Percentiles rank a stretch among this genome's conserved stretches.
Evolutionary conservation across 2,888 invertebrate genomes (phyloP).

Genomic region (Agonopterix heracliana): DNA sequence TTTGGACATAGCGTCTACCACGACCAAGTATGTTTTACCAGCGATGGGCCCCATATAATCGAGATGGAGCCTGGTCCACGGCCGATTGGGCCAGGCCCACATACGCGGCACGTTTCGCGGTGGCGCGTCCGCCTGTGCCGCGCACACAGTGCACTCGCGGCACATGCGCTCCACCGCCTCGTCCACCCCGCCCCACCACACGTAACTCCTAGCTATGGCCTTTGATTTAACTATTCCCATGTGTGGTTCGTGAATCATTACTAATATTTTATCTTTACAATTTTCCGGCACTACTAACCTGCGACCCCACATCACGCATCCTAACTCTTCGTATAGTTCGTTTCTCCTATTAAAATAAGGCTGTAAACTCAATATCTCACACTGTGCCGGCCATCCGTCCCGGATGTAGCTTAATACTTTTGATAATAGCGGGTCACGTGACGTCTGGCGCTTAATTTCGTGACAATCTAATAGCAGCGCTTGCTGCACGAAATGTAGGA

Average conservation of each 20-base stretch:
- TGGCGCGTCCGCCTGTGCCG: neutral
- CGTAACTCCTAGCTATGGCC: slow-evolving; percentile 6
- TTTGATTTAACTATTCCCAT: neutral
- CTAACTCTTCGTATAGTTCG: neutral
- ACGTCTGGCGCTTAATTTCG: too few species aligned
- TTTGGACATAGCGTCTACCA: neutral
- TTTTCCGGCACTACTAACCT: neutral
- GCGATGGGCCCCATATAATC: neutral
- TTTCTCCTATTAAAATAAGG: too few species aligned
- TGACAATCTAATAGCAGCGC: too few species aligned
- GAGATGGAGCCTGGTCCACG: neutral
- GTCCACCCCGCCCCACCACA: slow-evolving; percentile 1
- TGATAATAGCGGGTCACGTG: too few species aligned
- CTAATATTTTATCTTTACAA: neutral
- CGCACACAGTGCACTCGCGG: neutral
- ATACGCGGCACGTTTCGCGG: neutral
- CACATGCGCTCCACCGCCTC: slow-evolving; percentile 5
- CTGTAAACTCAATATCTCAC: too few species aligned
- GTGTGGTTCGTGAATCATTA: neutral
- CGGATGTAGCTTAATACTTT: too few species aligned
- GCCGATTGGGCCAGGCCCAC: neutral
- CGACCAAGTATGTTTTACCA: neutral
- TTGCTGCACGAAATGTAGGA: too few species aligned
- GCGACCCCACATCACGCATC: neutral
- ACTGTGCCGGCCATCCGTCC: too few species aligned